Conservation (phyloP, 2,888 invertebrate species). For the Ormyrus pomaceus region DNA sequence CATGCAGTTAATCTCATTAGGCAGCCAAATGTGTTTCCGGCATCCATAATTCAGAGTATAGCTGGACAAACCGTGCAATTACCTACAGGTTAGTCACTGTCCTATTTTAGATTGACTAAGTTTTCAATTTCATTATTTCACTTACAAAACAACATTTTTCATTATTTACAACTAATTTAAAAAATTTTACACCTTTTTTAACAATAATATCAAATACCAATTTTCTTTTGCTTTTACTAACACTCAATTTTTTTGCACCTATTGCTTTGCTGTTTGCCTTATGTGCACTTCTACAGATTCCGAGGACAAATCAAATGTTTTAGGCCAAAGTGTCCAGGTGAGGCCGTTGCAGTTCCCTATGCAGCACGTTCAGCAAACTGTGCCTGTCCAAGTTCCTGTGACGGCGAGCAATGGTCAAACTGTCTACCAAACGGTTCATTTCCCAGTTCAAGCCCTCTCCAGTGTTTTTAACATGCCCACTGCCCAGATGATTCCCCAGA, state of each 20-base stretch:
- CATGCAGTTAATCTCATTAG: conserved; percentile 80
- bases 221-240: conserved; percentile 32
- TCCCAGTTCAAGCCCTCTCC: conserved; percentile 89
- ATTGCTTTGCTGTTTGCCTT: conserved; percentile 26
- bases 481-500: conserved; percentile 89
- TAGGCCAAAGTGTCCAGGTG: conserved; percentile 85
- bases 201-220: no score
- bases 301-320: conserved; percentile 67
- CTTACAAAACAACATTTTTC: conserved; percentile 49
- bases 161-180: conserved; percentile 40
- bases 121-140: conserved; percentile 9
- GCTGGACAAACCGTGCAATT: conserved; percentile 83
- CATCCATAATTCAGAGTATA: conserved; percentile 85
- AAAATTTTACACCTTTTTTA: not conserved
- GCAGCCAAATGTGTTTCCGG: conserved; percentile 81
- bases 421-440: conserved; percentile 95
- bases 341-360: conserved; percentile 83
- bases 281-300: conserved; percentile 60
- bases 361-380: conserved; percentile 83
- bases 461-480: conserved; percentile 80
- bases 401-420: conserved; percentile 91
- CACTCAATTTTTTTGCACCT: conserved; percentile 34
- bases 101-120: conserved; percentile 8
- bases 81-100: conserved; percentile 76
- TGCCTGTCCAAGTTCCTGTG: conserved; percentile 94